Conservation (phyloP, 2,113 vertebrate species). For the Tupaia chinensis region DNA sequence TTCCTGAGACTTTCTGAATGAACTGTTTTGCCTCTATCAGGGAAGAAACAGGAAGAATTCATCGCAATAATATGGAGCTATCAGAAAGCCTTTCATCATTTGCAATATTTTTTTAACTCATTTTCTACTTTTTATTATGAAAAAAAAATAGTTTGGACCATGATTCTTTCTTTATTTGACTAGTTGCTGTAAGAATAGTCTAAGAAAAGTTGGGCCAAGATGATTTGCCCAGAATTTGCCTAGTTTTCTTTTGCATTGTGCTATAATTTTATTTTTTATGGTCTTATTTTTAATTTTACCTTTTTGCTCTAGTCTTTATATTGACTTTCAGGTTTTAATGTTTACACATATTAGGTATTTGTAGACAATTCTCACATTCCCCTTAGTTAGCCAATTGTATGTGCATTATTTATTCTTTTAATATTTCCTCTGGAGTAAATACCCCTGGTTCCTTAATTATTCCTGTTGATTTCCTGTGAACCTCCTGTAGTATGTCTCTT, state of each 20-base stretch:
- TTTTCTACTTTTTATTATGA: not conserved
- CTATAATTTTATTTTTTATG: constrained; percentile 68
- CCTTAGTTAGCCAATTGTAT: constrained; percentile 71
- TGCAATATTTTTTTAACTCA: not conserved
- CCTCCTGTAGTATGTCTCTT: constrained; percentile 68
- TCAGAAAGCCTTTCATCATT: constrained; percentile 21
- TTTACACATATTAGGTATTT: constrained; percentile 73
- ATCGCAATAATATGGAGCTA: not conserved
- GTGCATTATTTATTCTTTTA: constrained; percentile 81
- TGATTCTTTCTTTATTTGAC: not conserved
- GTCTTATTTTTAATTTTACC: constrained; percentile 75
- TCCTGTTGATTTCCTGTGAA: constrained; percentile 82
- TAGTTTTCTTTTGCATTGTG: constrained; percentile 53
- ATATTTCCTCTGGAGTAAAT: constrained; percentile 83
- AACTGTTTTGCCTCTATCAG: not conserved
- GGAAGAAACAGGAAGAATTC: not conserved
- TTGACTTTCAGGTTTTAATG: constrained; percentile 61
- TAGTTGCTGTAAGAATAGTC: constrained; percentile 54
- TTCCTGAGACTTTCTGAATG: not conserved
- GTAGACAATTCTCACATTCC: constrained; percentile 77
- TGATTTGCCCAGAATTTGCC: constrained; percentile 7
- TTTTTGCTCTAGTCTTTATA: constrained; percentile 64
- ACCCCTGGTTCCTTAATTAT: constrained; percentile 81
- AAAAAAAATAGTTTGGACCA: not conserved
- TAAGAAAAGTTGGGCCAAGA: not conserved